A percentile compares a stretch with the other conserved stretches of the same genome.
phyloP scores from a whole-genome alignment of 1,140 invertebrate species.

The Pogonus chalceus region DNA sequence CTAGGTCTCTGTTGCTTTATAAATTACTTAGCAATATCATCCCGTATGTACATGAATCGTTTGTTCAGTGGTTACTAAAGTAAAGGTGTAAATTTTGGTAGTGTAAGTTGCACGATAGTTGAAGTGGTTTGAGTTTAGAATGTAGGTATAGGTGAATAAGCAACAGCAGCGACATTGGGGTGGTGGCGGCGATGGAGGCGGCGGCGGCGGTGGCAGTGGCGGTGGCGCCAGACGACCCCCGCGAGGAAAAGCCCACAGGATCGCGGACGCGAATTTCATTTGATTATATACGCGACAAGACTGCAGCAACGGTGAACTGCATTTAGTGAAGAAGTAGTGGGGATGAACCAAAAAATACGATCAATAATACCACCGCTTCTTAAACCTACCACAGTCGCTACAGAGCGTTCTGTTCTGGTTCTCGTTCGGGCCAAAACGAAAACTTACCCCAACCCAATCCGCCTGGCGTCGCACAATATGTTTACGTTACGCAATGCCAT shows the following conservation, averaged over 20 bases:
- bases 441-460: too few relatives aligned
- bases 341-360: constrained; percentile 36
- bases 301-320: constrained; percentile 5
- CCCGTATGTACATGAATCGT: too few relatives aligned
- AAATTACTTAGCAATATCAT: too few relatives aligned
- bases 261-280: constrained; percentile 6
- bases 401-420: constrained; percentile 32
- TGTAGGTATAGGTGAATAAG: too few relatives aligned
- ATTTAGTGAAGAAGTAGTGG: constrained; percentile 5
- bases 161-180: background rate
- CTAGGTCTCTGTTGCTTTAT: too few relatives aligned
- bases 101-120: background rate
- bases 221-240: constrained; percentile 17
- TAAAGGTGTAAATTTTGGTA: background rate
- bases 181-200: constrained; percentile 5
- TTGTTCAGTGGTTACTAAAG: too few relatives aligned
- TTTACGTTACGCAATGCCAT: too few relatives aligned
- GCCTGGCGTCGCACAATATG: too few relatives aligned
- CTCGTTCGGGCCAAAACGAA: too few relatives aligned
- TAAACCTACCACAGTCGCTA: constrained; percentile 36
- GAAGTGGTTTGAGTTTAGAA: too few relatives aligned
- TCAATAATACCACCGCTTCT: constrained; percentile 35
- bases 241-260: constrained; percentile 23
- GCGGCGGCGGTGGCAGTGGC: constrained; percentile 12
- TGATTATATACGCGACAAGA: constrained; percentile 7